Percentiles rank a stretch among this genome's conserved stretches.
phyloP scores from a whole-genome alignment of 2,797 vertebrate species.

The Malacoraja senta region DNA sequence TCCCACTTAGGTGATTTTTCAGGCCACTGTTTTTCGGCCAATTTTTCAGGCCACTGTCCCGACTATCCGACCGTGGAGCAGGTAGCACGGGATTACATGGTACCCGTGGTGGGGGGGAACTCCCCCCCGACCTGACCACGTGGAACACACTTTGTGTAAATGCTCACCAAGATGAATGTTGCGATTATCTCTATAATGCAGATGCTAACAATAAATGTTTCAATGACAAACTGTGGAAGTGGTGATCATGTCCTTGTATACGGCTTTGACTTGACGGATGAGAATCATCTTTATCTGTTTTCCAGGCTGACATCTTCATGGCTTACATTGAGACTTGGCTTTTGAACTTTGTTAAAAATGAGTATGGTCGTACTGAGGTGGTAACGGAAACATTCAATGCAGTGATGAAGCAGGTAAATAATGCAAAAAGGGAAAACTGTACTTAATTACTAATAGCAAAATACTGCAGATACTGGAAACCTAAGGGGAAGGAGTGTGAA shows the following conservation, averaged over 20 bases:
- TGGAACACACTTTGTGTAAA: too few species aligned
- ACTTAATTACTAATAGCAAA: neutral
- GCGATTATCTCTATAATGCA: neutral
- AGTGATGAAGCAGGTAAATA: conserved; percentile 59
- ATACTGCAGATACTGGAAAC: too few species aligned
- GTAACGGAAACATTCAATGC: conserved; percentile 62
- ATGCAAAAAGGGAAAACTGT: neutral
- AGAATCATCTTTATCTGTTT: neutral
- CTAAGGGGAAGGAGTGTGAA: too few species aligned
- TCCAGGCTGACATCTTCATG: conserved; percentile 56
- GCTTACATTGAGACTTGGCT: conserved; percentile 48
- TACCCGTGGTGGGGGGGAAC: too few species aligned
- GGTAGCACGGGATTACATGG: too few species aligned
- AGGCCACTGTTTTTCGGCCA: too few species aligned
- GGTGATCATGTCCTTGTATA: neutral
- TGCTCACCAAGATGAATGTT: neutral
- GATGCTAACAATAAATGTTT: neutral
- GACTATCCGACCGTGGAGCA: too few species aligned
- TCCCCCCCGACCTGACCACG: too few species aligned
- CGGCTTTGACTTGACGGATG: neutral
- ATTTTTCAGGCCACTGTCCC: too few species aligned
- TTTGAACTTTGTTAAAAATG: conserved; percentile 49
- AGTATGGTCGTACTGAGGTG: conserved; percentile 54
- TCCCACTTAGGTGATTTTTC: too few species aligned
- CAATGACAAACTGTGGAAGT: neutral